Percentiles rank a stretch among this genome's conserved stretches.
Conservation (phyloP, 2,888 invertebrate species). For the Drosophila tripunctata region DNA sequence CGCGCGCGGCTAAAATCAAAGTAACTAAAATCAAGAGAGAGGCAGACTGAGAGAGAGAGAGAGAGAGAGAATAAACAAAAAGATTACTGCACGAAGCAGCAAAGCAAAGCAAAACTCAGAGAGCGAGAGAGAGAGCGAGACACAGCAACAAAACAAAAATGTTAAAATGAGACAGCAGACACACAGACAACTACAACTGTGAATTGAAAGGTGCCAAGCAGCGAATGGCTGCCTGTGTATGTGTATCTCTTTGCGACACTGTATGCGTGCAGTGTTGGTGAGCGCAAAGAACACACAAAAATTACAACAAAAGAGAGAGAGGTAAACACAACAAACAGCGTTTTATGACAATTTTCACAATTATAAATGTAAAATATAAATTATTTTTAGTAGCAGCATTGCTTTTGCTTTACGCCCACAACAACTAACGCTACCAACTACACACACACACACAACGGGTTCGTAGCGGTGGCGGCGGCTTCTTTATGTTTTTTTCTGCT, state of each 20-base stretch:
- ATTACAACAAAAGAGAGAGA: constrained; percentile 22
- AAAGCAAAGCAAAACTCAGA: constrained; percentile 33
- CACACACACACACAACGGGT: constrained; percentile 25
- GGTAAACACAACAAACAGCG: constrained; percentile 16
- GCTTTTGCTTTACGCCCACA: constrained; percentile 52
- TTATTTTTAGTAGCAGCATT: constrained; percentile 5
- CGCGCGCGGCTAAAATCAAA: constrained; percentile 75
- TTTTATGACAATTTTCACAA: constrained; percentile 17
- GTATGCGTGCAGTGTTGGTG: constrained; percentile 36
- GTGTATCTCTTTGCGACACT: constrained; percentile 11
- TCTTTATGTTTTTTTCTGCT: constrained; percentile 59
- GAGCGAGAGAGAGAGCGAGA: too few relatives aligned
- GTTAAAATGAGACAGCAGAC: constrained; percentile 54
- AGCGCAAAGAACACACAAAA: constrained; percentile 32
- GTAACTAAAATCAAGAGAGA: constrained; percentile 30
- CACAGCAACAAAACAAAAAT: constrained; percentile 59
- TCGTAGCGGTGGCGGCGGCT: constrained; percentile 59
- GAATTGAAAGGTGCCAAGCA: constrained; percentile 44
- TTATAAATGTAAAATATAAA: constrained; percentile 17
- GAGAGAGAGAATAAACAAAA: constrained; percentile 61
- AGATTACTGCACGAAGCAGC: constrained; percentile 53
- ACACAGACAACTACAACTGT: constrained; percentile 42
- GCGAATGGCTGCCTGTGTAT: constrained; percentile 29
- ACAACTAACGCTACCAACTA: constrained; percentile 38
- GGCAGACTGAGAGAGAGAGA: neutral